A percentile compares a stretch with the other conserved stretches of the same genome.
Conservation (phyloP, 2,888 invertebrate species). For the Leucoptera coffeella region DNA sequence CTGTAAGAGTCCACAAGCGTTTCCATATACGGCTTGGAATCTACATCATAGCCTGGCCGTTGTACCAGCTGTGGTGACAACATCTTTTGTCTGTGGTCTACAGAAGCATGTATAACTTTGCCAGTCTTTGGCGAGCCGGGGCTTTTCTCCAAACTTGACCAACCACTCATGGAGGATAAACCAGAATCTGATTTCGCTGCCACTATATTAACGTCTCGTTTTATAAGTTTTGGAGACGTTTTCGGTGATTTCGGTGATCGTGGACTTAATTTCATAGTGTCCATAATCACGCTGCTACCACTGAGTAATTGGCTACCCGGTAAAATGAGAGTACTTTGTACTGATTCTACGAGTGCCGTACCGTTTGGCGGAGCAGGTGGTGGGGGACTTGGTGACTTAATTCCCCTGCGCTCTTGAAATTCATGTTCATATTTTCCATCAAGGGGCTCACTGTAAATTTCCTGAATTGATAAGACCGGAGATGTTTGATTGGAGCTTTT, state of each 20-base stretch:
- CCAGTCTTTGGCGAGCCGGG: constrained; percentile 71
- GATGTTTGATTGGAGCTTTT: constrained; percentile 53
- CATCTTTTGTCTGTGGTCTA: constrained; percentile 36
- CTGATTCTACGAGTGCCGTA: constrained; percentile 35
- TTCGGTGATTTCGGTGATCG: constrained; percentile 69
- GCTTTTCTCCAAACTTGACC: constrained; percentile 80
- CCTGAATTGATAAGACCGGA: constrained; percentile 58
- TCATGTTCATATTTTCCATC: constrained; percentile 36
- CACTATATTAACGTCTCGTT: constrained; percentile 54
- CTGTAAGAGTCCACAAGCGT: constrained; percentile 50
- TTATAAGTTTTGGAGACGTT: constrained; percentile 63
- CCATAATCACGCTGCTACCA: constrained; percentile 18
- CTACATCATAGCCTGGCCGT: constrained; percentile 28
- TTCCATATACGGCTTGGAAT: constrained; percentile 46
- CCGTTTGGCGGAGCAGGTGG: constrained; percentile 75
- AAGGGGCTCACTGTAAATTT: constrained; percentile 54
- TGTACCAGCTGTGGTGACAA: constrained; percentile 32
- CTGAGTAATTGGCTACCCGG: constrained; percentile 19
- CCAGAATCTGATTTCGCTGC: constrained; percentile 82
- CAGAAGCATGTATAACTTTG: constrained; percentile 24
- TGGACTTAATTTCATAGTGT: constrained; percentile 56
- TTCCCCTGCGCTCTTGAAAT: constrained; percentile 39
- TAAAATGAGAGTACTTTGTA: constrained; percentile 22
- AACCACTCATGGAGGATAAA: constrained; percentile 80
- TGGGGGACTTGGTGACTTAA: constrained; percentile 65